Evolutionary conservation across 2,797 vertebrate genomes (phyloP).

Genomic region (Chaunax sp.): DNA sequence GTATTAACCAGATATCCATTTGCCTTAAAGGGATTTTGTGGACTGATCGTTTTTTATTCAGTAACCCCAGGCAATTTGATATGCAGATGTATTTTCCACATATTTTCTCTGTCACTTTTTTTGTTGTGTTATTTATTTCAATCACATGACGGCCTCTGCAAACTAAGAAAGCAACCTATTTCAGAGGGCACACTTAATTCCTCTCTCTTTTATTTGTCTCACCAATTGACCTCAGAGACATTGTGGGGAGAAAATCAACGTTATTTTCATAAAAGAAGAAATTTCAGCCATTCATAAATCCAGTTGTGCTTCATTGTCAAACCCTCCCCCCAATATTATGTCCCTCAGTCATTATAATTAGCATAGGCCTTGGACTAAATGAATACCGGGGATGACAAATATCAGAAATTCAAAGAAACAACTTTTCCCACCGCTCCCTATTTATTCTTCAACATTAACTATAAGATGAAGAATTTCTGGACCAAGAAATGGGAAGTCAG

Average conservation of each 20-base stretch:
- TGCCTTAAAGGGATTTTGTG: constrained; percentile 81
- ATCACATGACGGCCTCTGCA: constrained; percentile 74
- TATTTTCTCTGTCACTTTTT: constrained; percentile 64
- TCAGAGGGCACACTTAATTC: constrained; percentile 67
- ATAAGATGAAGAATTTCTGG: constrained; percentile 44
- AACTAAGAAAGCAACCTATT: constrained; percentile 60
- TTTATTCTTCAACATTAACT: constrained; percentile 20
- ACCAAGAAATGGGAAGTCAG: constrained; percentile 48
- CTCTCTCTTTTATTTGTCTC: constrained; percentile 55
- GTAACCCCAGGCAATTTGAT: constrained; percentile 72
- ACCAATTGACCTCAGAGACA: constrained; percentile 52
- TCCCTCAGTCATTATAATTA: constrained; percentile 35
- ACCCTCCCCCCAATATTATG: constrained; percentile 24
- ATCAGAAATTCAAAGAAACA: constrained; percentile 20
- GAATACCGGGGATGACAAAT: constrained; percentile 18
- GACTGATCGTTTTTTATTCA: constrained; percentile 71
- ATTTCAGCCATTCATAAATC: constrained; percentile 47
- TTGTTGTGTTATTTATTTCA: constrained; percentile 83
- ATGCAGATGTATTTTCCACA: constrained; percentile 70
- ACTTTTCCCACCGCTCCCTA: constrained; percentile 26
- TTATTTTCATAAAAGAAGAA: constrained; percentile 52
- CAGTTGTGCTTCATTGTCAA: constrained; percentile 29
- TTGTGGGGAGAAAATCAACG: constrained; percentile 36
- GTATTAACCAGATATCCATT: constrained; percentile 69
- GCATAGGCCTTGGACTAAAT: constrained; percentile 38